Evolutionary conservation across 2,113 vertebrate species (phyloP), one percentile per base, ranked within the genome.

Genomic region (Neodontobutis hainanensis): DNA sequence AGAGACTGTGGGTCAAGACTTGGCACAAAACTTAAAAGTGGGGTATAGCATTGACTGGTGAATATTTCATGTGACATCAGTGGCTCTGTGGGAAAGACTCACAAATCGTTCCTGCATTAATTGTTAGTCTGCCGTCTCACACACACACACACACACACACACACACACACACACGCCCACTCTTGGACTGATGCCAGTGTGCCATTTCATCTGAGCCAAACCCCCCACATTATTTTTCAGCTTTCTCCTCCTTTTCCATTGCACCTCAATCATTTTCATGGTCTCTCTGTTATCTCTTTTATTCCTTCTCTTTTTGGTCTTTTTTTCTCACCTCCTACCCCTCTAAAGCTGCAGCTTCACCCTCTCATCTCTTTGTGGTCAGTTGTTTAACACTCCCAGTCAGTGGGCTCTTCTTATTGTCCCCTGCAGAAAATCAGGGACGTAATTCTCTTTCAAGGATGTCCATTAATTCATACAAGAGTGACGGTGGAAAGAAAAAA

Each of bases 11-110:
- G 38, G 38, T 40, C 38, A 40, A 40, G 38, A 40, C 38, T 40
- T 40, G 5, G 38, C 38, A 40, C 38, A 40, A 40, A 40, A 40
- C 38, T 6, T 40, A 40, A 40, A 40, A 40, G 27, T 11, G 59
- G 53, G 55, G 69, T 8, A 47, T 27, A 6, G 64, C 27, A 63
- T 48, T 6, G 27, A 75, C 14, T 50, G 74, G 70, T n/a, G 68
- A 70, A 65, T 61, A 57, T 46, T 75, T 80, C 65, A 67, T 9
- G 65, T 74, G 85, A 81, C 81, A 81, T 42, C 57, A 43, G 56
- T 65, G 27, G 63, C 77, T 45, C 34, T 53, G 73, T 80, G 82
- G 89, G 82, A 82, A 75, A 78, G 56, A 60, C 72, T 72, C n/a
- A 61, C 46, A 4, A 73, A 70, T 77, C 5, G 49, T 63, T 55